Evolutionary conservation across 2,888 invertebrate genomes (phyloP).

Genomic region (Synanthedon tipuliformis): DNA sequence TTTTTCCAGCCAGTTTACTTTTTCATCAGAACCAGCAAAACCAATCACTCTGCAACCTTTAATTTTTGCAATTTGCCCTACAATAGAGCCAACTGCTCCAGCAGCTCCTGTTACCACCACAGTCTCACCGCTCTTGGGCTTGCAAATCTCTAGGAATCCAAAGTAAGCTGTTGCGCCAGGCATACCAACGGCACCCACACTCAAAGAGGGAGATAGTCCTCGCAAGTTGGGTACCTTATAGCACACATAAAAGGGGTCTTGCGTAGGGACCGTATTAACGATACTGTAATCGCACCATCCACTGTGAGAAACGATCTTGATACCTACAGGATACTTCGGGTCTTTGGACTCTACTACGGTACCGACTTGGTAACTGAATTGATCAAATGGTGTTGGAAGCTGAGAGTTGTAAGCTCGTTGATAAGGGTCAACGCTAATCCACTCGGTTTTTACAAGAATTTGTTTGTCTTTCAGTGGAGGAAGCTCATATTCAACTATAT

Average conservation of each 20-base stretch:
- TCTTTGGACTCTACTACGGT: slow-evolving; percentile 73
- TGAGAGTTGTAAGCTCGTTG: slow-evolving; percentile 16
- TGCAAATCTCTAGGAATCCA: slow-evolving; percentile 75
- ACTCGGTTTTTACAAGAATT: slow-evolving; percentile 26
- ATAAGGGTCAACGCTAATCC: slow-evolving; percentile 34
- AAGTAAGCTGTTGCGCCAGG: slow-evolving; percentile 80
- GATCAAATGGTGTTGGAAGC: slow-evolving; percentile 24
- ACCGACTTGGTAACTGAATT: slow-evolving; percentile 29
- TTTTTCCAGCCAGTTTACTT: slow-evolving; percentile 73
- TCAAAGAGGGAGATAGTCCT: slow-evolving; percentile 60
- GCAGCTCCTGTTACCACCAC: slow-evolving; percentile 79
- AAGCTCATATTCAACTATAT: slow-evolving; percentile 70
- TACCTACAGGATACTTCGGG: slow-evolving; percentile 70
- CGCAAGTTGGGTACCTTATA: slow-evolving; percentile 65
- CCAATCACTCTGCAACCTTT: slow-evolving; percentile 75
- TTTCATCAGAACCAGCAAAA: slow-evolving; percentile 77
- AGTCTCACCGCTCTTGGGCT: slow-evolving; percentile 76
- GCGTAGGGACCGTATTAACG: slow-evolving; percentile 6
- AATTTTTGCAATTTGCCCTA: slow-evolving; percentile 81
- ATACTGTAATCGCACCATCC: slow-evolving; percentile 75
- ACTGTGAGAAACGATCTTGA: slow-evolving; percentile 66
- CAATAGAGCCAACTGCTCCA: slow-evolving; percentile 79
- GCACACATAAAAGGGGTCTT: background rate
- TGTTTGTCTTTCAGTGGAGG: slow-evolving; percentile 68
- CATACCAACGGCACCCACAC: slow-evolving; percentile 74